These are phyloP conservation scores for Nemoura dubitans DNA, from an alignment of 2,888 invertebrate genomes.

Conservation along the genomic window DNA sequence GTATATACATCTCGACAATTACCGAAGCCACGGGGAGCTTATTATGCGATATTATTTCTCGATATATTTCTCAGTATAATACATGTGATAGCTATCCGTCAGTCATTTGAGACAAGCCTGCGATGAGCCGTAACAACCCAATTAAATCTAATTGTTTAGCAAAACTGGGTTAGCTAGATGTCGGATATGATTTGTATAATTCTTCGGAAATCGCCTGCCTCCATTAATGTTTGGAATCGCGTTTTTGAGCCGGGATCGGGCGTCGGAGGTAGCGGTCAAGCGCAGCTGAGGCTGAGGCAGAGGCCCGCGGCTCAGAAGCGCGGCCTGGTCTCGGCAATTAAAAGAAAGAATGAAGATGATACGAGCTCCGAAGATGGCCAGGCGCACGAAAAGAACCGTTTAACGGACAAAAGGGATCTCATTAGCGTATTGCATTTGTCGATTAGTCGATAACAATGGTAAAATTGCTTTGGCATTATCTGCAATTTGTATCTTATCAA, in stretches of 20 bases:
- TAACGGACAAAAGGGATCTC: constrained; percentile 40
- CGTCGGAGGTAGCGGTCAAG: not conserved
- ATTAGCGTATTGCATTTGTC: constrained; percentile 38
- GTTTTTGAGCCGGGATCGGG: not conserved
- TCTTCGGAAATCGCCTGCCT: constrained; percentile 9
- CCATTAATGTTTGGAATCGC: not conserved
- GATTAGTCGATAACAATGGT: constrained; percentile 36
- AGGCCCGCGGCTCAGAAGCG: not conserved
- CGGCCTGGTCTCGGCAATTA: not conserved
- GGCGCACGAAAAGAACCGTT: constrained; percentile 9
- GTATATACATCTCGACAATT: not conserved
- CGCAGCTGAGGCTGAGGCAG: not conserved
- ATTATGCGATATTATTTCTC: constrained; percentile 1
- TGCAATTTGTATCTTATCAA: constrained; percentile 43
- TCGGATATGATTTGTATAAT: not conserved
- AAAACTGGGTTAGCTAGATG: constrained; percentile 3
- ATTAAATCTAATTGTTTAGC: constrained; percentile 26
- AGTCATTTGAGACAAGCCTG: not conserved
- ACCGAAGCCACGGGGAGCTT: not conserved
- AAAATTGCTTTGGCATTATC: constrained; percentile 41
- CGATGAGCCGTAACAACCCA: not conserved
- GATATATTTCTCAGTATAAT: constrained; percentile 4
- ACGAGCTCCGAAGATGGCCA: not conserved
- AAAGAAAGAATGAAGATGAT: constrained; percentile 12
- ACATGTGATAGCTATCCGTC: constrained; percentile 8